Base-by-base conservation (phyloP, 1,140 invertebrate genomes). In the Lepidostoma basale region DNA sequence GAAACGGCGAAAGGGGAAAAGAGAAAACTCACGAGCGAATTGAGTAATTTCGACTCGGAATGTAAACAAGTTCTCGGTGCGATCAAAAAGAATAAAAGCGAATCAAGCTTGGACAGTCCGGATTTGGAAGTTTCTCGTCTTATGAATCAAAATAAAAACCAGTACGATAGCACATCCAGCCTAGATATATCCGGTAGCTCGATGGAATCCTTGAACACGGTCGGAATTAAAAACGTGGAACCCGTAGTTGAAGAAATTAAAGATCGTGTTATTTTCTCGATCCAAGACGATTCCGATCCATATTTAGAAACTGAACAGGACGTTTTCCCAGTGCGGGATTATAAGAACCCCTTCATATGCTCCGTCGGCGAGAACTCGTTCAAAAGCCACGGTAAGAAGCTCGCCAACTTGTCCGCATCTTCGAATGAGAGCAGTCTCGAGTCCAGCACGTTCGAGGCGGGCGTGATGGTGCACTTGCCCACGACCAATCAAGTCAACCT, bases 51-150 rank as follows among this genome's bases (percentile, higher is more conserved):
- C n/a, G n/a, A n/a, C n/a, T n/a, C n/a, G n/a, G 28, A 44, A 3
- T 2, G 9, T 2, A 30, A 44, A 22, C 59, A 60, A 9, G 62
- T 20, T 14, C 26, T 63, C 16, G 52, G 42, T 74, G 76, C 78
- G 60, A 77, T 83, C 74, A 83, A 82, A 75, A 82, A 83, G 60
- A 83, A 82, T 70, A 81, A 79, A 67, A 83, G 81, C 62, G 81
- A 83, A 70, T 81, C 81, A 14, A 83, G 80, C 73, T 73, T 82
- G 5, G 81, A 84, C 54, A 83, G 81, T 69, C 79, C 81, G 0
- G 83, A 84, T 74, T 62, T 82, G 62, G 83, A 84, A 75, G 81
- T 83, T 0, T 83, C 82, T 36, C 77, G 81, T 65, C 68, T 82
- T 3, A 83, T 83, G 79, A 49, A 40, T 59, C 76, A 6, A 52